These are phyloP conservation scores for Antigone vipio DNA, from an alignment of 2,113 vertebrate species.

Conservation along the genomic window DNA sequence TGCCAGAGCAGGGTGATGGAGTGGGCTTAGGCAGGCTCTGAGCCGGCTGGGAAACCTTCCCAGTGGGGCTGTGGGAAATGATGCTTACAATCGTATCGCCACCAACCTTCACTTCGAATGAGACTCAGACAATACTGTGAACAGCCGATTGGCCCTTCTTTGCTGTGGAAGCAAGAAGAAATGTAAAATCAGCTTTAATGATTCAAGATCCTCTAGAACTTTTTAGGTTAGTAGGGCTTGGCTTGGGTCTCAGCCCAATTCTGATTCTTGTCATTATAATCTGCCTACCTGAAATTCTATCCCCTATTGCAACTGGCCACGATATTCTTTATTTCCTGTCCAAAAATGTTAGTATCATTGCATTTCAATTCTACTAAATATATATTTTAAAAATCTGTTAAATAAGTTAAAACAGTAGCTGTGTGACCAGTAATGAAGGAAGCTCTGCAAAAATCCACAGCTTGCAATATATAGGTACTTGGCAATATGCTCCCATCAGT, in stretches of 20 bases:
- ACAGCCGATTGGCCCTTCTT: background rate
- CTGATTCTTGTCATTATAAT: background rate
- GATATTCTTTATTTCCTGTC: background rate
- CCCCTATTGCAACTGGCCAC: background rate
- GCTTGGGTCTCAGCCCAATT: background rate
- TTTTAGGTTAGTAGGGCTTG: background rate
- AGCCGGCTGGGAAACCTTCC: conserved; percentile 6
- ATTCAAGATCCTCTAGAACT: background rate
- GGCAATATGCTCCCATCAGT: background rate
- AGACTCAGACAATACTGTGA: background rate
- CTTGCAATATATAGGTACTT: background rate
- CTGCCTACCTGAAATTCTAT: background rate
- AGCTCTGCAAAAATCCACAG: background rate
- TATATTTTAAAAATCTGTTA: background rate
- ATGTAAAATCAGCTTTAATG: background rate
- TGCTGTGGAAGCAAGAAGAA: background rate
- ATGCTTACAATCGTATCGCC: background rate
- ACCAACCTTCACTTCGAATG: background rate
- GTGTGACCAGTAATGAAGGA: background rate
- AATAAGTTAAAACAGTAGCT: background rate
- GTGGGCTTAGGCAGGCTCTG: conserved; percentile 26
- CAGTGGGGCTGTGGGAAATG: background rate
- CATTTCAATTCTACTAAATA: background rate
- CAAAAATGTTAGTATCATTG: background rate
- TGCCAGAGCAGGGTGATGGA: conserved; percentile 41